Evolutionary conservation across 1,140 invertebrate genomes (phyloP).

Genomic region (Odontomachus brunneus): DNA sequence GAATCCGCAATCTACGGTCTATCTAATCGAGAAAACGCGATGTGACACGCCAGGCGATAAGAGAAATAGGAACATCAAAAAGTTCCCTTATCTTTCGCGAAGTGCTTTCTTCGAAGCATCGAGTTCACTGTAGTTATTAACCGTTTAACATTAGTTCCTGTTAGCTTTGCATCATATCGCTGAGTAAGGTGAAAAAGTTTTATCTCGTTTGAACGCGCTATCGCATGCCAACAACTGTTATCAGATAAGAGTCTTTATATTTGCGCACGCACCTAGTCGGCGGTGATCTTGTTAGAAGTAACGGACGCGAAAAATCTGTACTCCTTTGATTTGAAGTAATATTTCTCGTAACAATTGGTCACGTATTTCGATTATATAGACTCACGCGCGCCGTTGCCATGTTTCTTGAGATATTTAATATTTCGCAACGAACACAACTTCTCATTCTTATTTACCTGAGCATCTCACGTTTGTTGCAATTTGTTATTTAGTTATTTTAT

Average conservation of each 20-base stretch:
- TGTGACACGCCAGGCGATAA: background rate
- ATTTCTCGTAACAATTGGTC: background rate
- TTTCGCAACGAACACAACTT: too few species aligned
- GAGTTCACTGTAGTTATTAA: background rate
- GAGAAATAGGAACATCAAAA: background rate
- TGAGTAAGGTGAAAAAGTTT: slow-evolving; percentile 43
- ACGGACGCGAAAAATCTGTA: background rate
- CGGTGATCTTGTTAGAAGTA: slow-evolving; percentile 6
- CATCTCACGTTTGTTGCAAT: too few species aligned
- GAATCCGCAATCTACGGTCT: too few species aligned
- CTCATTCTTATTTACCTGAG: too few species aligned
- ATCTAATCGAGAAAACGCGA: background rate
- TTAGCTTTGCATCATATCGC: slow-evolving; percentile 41
- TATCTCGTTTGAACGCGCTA: slow-evolving; percentile 69
- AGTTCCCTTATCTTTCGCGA: background rate
- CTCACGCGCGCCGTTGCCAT: too few species aligned
- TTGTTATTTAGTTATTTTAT: too few species aligned
- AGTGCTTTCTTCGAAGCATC: background rate
- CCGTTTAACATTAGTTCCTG: slow-evolving; percentile 2
- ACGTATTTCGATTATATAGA: background rate
- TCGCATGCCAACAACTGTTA: slow-evolving; percentile 52
- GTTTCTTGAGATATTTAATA: too few species aligned
- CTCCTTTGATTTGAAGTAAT: background rate
- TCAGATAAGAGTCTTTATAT: slow-evolving; percentile 67
- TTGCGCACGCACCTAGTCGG: slow-evolving; percentile 4